Percentiles rank a stretch among this genome's conserved stretches.
Evolutionary conservation across 2,113 vertebrate species (phyloP).

Genomic region (Petroica traversi): DNA sequence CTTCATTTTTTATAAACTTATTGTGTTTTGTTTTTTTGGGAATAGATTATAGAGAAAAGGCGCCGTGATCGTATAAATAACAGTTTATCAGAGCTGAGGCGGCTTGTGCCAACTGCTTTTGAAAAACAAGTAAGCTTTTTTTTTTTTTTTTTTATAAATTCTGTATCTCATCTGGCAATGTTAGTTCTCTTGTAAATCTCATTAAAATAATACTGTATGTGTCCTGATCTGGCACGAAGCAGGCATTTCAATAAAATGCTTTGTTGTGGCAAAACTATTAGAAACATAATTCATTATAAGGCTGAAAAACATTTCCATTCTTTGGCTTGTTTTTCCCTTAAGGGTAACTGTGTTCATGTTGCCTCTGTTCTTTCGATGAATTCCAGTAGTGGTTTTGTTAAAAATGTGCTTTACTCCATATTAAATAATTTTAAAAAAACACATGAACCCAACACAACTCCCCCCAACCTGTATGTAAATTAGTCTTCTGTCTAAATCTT

Average conservation of each 20-base stretch:
- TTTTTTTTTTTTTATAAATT: background rate
- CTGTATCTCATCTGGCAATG: constrained; percentile 71
- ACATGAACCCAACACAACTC: background rate
- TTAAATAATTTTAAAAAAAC: background rate
- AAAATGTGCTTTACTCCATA: constrained; percentile 40
- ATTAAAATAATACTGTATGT: constrained; percentile 78
- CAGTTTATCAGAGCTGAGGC: constrained; percentile 90
- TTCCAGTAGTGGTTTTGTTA: constrained; percentile 72
- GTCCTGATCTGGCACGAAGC: constrained; percentile 74
- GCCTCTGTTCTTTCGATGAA: constrained; percentile 75
- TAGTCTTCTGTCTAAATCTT: constrained; percentile 18
- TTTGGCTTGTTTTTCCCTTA: constrained; percentile 74
- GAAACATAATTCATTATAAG: constrained; percentile 79
- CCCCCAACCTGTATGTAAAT: background rate
- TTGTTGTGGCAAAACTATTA: constrained; percentile 83
- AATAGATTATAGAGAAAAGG: constrained; percentile 94
- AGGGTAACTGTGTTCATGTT: constrained; percentile 71
- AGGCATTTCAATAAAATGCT: constrained; percentile 79
- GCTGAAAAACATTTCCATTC: constrained; percentile 80
- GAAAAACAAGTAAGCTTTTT: constrained; percentile 90
- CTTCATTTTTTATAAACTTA: constrained; percentile 44
- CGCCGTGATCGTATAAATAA: constrained; percentile 95
- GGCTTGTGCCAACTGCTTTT: constrained; percentile 91
- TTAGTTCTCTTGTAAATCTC: constrained; percentile 72
- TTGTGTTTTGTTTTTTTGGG: constrained; percentile 56